Conservation (phyloP, 2,888 invertebrate genomes). For the Liodrosophila aerea region DNA sequence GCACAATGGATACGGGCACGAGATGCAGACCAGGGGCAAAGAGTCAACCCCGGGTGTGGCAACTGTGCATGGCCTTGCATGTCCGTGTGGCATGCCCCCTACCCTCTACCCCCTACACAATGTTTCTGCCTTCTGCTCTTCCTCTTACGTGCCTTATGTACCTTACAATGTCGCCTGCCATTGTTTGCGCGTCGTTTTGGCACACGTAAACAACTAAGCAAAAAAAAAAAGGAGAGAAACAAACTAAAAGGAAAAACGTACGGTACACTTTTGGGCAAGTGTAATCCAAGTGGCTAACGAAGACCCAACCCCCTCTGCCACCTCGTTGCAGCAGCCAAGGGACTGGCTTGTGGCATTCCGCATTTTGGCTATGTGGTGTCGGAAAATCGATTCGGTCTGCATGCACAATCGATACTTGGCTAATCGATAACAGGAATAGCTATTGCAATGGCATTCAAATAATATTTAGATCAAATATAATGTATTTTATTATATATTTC, state of each 20-base stretch:
- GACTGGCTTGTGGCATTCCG: too few relatives aligned
- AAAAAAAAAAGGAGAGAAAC: neutral
- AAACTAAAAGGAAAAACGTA: neutral
- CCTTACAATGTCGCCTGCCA: slow-evolving; percentile 38
- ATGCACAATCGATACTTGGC: too few relatives aligned
- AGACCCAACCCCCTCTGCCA: slow-evolving; percentile 10
- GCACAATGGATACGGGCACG: slow-evolving; percentile 21
- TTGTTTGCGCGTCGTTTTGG: slow-evolving; percentile 45
- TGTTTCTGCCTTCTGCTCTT: neutral
- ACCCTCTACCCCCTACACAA: neutral
- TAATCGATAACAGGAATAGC: too few relatives aligned
- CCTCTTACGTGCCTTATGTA: neutral
- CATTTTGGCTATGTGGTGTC: too few relatives aligned
- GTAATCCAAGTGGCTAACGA: slow-evolving; percentile 59
- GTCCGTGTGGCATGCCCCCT: slow-evolving; percentile 25
- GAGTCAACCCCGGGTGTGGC: slow-evolving; percentile 6
- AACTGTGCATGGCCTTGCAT: slow-evolving; percentile 47
- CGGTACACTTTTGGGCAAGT: slow-evolving; percentile 47
- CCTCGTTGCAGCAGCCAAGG: neutral
- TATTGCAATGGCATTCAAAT: too few relatives aligned
- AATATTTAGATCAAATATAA: too few relatives aligned
- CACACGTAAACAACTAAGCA: slow-evolving; percentile 17
- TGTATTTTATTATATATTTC: too few relatives aligned
- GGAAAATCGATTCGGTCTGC: too few relatives aligned
- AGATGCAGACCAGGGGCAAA: neutral